Evolutionary conservation across 1,140 invertebrate genomes (phyloP).

Genomic region (Diplogasteroides magnus): DNA sequence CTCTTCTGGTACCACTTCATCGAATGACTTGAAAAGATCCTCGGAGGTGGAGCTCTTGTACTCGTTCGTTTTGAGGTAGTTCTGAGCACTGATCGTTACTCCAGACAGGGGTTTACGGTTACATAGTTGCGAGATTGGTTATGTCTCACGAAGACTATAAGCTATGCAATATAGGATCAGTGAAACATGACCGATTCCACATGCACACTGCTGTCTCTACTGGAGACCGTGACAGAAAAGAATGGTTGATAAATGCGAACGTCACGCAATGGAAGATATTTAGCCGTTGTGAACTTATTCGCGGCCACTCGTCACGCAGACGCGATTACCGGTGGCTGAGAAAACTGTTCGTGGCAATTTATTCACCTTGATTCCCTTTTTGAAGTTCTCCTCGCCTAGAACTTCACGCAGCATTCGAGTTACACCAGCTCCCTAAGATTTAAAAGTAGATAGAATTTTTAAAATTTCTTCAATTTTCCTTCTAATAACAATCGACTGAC

Average conservation of each 20-base stretch:
- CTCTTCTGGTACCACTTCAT: constrained; percentile 40
- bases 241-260: no score
- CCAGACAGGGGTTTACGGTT: not conserved
- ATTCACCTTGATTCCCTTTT: constrained; percentile 25
- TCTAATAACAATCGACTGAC: no score
- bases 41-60: constrained; percentile 42
- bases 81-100: constrained; percentile 25
- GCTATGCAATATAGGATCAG: no score
- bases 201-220: no score
- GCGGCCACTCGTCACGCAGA: no score
- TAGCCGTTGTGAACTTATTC: no score
- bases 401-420: constrained; percentile 28
- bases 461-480: not conserved
- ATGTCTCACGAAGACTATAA: no score
- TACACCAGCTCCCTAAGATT: constrained; percentile 20
- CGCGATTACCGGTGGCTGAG: no score
- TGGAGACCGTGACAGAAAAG: no score
- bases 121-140: not conserved
- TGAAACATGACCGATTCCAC: no score
- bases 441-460: not conserved
- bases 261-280: no score
- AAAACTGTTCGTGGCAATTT: no score
- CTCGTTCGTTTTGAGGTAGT: constrained; percentile 44
- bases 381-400: constrained; percentile 24
- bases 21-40: constrained; percentile 42